phyloP scores from a whole-genome alignment of 2,113 vertebrate genomes.

The Zosterops lateralis region DNA sequence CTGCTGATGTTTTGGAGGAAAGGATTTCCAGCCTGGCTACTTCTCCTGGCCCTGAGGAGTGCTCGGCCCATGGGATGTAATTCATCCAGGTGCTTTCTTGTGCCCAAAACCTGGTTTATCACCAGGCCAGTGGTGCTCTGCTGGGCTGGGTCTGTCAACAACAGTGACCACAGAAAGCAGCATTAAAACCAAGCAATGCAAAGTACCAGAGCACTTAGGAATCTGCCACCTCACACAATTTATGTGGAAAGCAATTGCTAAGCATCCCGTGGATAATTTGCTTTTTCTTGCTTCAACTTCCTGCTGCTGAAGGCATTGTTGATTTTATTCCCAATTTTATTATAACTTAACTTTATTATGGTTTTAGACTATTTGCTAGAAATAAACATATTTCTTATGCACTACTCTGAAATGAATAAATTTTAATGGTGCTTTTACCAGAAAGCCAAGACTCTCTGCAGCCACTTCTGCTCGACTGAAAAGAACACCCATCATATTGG shows the following conservation, averaged over 20 bases:
- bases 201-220: neutral
- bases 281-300: neutral
- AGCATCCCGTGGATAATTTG: neutral
- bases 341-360: neutral
- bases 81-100: rapidly evolving
- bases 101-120: neutral
- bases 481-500: slow-evolving; percentile 34
- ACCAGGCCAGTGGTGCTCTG: neutral
- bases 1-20: neutral
- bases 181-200: neutral
- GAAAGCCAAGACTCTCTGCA: neutral
- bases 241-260: neutral
- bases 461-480: neutral
- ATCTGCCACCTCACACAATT: neutral
- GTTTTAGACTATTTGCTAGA: neutral
- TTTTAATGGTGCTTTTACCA: neutral
- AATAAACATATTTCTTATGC: neutral
- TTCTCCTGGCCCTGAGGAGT: neutral
- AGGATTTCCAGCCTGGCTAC: neutral
- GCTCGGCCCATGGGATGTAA: neutral
- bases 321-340: slow-evolving; percentile 19
- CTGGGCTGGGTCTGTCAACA: neutral
- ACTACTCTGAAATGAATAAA: neutral
- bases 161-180: neutral
- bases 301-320: neutral